Evolutionary conservation across 2,888 invertebrate species (phyloP).

Genomic region (Glaucopsyche alexis): DNA sequence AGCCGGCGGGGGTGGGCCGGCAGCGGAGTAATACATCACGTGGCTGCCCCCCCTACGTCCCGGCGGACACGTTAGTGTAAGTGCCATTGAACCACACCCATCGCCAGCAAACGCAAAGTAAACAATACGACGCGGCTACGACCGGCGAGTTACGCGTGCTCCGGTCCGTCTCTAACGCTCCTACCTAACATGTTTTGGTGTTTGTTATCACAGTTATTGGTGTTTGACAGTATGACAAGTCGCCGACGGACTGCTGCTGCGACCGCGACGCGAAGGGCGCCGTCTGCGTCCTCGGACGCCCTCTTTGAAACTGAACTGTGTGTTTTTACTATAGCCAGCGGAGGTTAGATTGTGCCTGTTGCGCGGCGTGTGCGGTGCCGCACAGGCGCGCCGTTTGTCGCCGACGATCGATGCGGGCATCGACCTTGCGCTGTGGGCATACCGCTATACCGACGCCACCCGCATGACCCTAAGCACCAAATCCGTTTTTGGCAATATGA

Average conservation of each 20-base stretch:
- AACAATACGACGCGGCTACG: constrained; percentile 37
- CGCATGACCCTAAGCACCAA: constrained; percentile 35
- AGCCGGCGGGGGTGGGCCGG: constrained; percentile 42
- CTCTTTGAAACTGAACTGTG: constrained; percentile 59
- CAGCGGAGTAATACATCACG: constrained; percentile 50
- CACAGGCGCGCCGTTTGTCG: constrained; percentile 52
- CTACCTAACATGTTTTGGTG: constrained; percentile 50
- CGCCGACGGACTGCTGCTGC: constrained; percentile 42
- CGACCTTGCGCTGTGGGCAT: constrained; percentile 59
- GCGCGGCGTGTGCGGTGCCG: constrained; percentile 50
- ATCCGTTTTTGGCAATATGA: constrained; percentile 30
- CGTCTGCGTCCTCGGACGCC: constrained; percentile 64
- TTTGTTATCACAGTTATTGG: constrained; percentile 56
- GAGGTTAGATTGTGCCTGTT: constrained; percentile 56
- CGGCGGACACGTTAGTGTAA: constrained; percentile 45
- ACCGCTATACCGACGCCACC: constrained; percentile 39
- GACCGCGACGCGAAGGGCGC: constrained; percentile 55
- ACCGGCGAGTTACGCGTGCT: constrained; percentile 31
- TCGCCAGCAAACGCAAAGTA: constrained; percentile 42
- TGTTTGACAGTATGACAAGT: constrained; percentile 42
- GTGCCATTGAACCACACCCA: constrained; percentile 59
- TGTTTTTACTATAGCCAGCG: constrained; percentile 54
- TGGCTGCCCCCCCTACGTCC: constrained; percentile 43
- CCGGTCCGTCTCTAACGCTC: constrained; percentile 27
- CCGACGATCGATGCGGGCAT: constrained; percentile 62